Conservation (phyloP, 2,797 vertebrate species). For the Austrolebias charrua region DNA sequence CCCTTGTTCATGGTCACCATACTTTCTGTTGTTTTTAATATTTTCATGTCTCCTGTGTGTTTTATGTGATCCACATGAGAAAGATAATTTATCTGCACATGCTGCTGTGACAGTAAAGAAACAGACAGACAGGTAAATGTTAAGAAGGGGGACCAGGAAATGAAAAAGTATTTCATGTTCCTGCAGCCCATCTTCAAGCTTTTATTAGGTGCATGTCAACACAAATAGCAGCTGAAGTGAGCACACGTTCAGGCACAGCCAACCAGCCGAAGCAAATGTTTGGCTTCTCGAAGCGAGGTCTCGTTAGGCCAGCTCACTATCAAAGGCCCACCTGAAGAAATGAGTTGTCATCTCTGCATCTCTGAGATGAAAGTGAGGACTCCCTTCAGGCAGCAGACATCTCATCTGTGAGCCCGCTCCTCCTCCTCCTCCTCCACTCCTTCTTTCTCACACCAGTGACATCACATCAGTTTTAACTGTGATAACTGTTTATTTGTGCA, state of each 20-base stretch:
- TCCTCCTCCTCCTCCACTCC: too few species aligned
- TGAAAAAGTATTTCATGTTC: background rate
- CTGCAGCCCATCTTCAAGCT: constrained; percentile 8
- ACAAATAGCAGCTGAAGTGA: constrained; percentile 19
- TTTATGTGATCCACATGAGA: too few species aligned
- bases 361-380: constrained; percentile 58
- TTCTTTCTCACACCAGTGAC: constrained; percentile 10
- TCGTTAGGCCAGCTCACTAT: constrained; percentile 45
- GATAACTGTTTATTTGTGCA: background rate
- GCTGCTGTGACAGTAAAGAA: too few species aligned
- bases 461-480: background rate
- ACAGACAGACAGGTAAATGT: constrained; percentile 46
- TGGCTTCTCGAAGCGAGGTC: constrained; percentile 42
- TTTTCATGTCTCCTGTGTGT: too few species aligned
- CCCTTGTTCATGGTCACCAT: too few species aligned
- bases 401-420: constrained; percentile 18
- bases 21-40: too few species aligned
- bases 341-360: constrained; percentile 53
- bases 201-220: constrained; percentile 12
- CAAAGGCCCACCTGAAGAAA: constrained; percentile 51
- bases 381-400: constrained; percentile 44
- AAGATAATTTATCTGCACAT: too few species aligned
- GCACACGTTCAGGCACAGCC: background rate
- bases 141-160: background rate
- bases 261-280: constrained; percentile 28